Conservation (phyloP, 1,140 invertebrate species). For the Diprion similis region DNA sequence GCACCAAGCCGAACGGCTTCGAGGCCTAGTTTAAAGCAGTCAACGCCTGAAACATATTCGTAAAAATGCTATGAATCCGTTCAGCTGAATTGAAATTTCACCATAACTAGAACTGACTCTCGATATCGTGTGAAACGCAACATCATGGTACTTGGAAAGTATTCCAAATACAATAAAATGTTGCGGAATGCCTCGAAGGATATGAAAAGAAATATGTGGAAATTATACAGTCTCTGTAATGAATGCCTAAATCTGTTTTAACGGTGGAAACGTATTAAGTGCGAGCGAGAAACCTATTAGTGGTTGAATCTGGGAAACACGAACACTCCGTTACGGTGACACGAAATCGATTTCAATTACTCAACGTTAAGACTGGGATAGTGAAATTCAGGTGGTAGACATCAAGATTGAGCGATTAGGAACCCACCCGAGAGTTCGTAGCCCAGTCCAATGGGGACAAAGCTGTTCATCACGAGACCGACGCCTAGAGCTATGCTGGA, state of each 20-base stretch:
- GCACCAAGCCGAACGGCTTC: constrained; percentile 65
- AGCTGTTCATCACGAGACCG: constrained; percentile 65
- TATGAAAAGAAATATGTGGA: not conserved
- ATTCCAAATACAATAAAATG: too few species aligned
- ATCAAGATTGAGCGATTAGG: constrained; percentile 18
- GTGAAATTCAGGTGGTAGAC: constrained; percentile 14
- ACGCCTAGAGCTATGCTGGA: constrained; percentile 61
- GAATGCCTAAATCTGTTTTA: too few species aligned
- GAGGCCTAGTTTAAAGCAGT: constrained; percentile 52
- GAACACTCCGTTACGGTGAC: not conserved
- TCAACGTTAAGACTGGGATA: constrained; percentile 9
- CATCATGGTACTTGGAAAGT: not conserved
- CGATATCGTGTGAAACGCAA: too few species aligned
- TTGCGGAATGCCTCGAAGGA: not conserved
- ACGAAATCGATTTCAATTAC: not conserved
- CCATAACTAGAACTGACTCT: too few species aligned
- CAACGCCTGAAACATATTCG: constrained; percentile 16
- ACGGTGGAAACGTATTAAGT: too few species aligned
- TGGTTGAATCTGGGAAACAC: not conserved
- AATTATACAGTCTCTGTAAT: too few species aligned
- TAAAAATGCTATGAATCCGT: not conserved
- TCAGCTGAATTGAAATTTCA: not conserved
- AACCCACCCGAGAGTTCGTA: constrained; percentile 29
- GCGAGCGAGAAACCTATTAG: too few species aligned
- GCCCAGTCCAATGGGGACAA: constrained; percentile 45